These are phyloP conservation scores for Eptatretus burgeri DNA, from an alignment of 2,113 vertebrate species.

Conservation along the genomic window DNA sequence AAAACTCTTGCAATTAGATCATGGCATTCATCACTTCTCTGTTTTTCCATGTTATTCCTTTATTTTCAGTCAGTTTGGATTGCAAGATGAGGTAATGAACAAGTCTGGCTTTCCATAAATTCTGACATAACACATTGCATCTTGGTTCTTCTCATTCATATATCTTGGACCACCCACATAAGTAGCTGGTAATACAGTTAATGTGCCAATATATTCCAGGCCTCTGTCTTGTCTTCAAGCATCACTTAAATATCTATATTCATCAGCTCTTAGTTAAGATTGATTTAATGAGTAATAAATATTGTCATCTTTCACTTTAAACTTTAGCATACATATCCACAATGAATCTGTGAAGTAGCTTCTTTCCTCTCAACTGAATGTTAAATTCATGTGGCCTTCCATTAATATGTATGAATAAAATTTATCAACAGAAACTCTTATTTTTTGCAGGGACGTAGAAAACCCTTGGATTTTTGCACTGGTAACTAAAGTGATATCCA, in stretches of 20 bases:
- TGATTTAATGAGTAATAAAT: background rate
- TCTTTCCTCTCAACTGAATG: background rate
- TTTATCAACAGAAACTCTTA: background rate
- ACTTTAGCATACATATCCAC: constrained; percentile 1
- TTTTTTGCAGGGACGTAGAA: background rate
- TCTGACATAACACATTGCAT: background rate
- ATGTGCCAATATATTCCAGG: background rate
- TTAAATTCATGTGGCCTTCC: background rate
- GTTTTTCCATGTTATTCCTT: background rate
- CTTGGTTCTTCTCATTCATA: background rate
- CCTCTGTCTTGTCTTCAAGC: background rate
- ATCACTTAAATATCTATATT: background rate
- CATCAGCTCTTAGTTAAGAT: background rate
- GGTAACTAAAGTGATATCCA: background rate
- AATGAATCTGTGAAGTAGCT: background rate
- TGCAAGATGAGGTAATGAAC: background rate
- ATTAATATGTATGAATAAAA: background rate
- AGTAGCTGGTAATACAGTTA: background rate
- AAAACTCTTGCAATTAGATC: constrained; percentile 1
- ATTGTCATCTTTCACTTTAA: background rate
- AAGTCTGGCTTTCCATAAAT: background rate
- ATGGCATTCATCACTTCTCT: background rate
- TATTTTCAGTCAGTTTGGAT: background rate
- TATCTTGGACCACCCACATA: background rate
- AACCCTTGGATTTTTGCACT: background rate